phyloP scores from a whole-genome alignment of 2,797 vertebrate genomes.

The Halcyon chelicuti region DNA sequence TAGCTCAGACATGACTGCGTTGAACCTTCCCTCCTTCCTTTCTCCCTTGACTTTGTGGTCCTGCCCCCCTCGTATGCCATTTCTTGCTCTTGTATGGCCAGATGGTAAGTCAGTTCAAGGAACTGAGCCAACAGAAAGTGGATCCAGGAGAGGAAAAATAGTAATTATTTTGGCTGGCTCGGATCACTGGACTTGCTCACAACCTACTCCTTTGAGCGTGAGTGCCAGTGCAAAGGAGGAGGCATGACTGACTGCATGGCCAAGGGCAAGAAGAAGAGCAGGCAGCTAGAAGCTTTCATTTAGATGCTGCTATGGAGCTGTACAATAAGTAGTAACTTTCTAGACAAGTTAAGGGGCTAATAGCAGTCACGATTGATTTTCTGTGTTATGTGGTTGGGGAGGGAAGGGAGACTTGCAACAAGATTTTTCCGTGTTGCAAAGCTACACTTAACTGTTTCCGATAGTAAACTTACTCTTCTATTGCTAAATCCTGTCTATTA shows the following conservation, averaged over 20 bases:
- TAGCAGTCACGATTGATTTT: not conserved
- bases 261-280: not conserved
- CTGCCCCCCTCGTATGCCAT: not conserved
- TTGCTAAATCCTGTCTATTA: not conserved
- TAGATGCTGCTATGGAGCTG: not conserved
- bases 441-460: not conserved
- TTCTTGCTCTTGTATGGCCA: not conserved
- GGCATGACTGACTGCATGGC: not conserved
- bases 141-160: not conserved
- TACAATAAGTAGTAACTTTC: not conserved
- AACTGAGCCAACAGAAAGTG: slow-evolving; percentile 8
- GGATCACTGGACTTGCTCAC: not conserved
- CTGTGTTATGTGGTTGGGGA: not conserved
- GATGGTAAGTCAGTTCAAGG: slow-evolving; percentile 2
- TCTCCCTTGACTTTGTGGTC: not conserved
- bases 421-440: not conserved
- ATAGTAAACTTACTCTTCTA: not conserved
- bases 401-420: not conserved
- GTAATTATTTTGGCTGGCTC: slow-evolving; percentile 23
- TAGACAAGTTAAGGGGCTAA: not conserved
- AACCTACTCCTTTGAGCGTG: not conserved
- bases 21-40: fast-evolving
- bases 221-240: not conserved
- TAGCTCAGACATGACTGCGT: not conserved
- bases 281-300: not conserved